Base-by-base conservation (phyloP, 2,888 invertebrate genomes). In the Calephelis perditalis region DNA sequence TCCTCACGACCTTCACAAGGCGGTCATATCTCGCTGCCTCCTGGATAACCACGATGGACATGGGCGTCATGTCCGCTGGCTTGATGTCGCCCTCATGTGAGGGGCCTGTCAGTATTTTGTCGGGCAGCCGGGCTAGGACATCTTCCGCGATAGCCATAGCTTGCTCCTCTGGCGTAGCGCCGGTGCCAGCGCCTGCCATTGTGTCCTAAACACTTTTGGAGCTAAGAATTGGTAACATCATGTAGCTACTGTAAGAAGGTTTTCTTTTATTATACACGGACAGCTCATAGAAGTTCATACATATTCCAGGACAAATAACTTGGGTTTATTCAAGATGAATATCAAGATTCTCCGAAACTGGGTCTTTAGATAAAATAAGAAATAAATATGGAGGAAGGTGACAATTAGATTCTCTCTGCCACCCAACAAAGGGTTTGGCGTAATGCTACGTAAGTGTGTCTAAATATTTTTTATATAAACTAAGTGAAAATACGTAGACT, bases 41-140 rank as follows among this genome's bases (percentile, higher is more conserved):
- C 80, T 97, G 96, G 5, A 97, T 95, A 59, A 98, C 91, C 0
- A 98, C 98, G 1, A 98, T 98, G 74, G 98, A 98, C 97, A 98
- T 97, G 71, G 97, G 97, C 9, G 91, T 98, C 96, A 80, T 94
- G 84, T 85, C 98, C 92, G 69, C 91, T 78, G 62, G 96, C 94
- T 61, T 98, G 94, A 91, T 95, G 94, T 84, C 94, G 91, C 78
- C 92, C 81, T 76, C 94, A 86, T 60, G 95, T 87, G 68, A 89
- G 75, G 76, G 95, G 86, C 70, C 96, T 76, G 87, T 94, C 91
- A 87, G 93, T 94, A 83, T 84, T 66, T 94, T 92, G 37, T 81
- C 77, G 0, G 98, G 98, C 37, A 98, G 84, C 73, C 95, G 95
- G 7, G 89, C 81, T 9, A 97, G 82, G 65, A 98, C 94, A 73